Conservation (phyloP, 2,113 vertebrate genomes). For the Pelecanus crispus region DNA sequence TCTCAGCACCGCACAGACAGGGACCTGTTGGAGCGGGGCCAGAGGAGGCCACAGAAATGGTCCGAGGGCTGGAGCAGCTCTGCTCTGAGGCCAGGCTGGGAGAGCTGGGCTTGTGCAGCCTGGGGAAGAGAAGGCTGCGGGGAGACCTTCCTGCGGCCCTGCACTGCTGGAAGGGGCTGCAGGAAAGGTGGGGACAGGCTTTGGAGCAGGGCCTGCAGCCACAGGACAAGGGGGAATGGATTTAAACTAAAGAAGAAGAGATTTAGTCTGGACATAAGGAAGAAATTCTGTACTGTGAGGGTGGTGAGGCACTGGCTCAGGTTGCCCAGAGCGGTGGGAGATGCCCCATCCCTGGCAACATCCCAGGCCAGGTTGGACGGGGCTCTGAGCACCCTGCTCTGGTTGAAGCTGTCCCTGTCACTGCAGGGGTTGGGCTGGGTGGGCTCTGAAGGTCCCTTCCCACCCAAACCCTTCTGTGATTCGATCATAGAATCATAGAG, state of each 20-base stretch:
- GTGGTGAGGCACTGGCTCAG: not conserved
- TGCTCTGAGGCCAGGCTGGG: not conserved
- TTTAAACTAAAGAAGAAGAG: not conserved
- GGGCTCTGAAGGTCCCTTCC: fast-evolving
- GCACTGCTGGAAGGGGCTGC: not conserved
- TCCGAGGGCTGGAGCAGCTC: not conserved
- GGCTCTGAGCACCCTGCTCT: fast-evolving
- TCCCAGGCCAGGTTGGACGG: not conserved
- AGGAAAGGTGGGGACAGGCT: too few relatives aligned
- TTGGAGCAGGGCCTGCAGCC: too few relatives aligned
- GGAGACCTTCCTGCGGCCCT: not conserved
- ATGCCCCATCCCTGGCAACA: not conserved
- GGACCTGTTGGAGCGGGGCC: not conserved
- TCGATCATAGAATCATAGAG: too few relatives aligned
- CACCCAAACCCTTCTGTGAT: fast-evolving
- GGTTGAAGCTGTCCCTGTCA: not conserved
- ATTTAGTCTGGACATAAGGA: too few relatives aligned
- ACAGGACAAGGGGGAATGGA: not conserved
- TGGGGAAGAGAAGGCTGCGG: not conserved
- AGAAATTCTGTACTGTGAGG: too few relatives aligned
- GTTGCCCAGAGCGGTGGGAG: not conserved
- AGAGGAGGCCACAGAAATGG: fast-evolving
- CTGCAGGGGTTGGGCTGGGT: fast-evolving
- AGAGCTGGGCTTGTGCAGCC: not conserved
- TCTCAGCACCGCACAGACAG: not conserved